Base-by-base conservation (phyloP, 2,888 invertebrate species). In the Eutolmus rufibarbis region DNA sequence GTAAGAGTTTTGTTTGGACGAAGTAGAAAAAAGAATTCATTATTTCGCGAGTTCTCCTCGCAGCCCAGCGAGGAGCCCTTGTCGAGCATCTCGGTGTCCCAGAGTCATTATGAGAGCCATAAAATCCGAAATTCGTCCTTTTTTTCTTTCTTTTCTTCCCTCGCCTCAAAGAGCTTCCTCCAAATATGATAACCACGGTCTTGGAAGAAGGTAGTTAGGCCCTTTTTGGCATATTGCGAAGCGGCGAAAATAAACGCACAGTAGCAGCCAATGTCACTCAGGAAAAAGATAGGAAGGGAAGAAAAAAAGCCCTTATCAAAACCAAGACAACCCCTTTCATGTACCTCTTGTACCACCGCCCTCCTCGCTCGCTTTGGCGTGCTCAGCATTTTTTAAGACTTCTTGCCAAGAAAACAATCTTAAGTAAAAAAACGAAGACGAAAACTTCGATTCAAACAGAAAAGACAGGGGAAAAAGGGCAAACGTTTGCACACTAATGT, bases 251-350 rank as follows among this genome's bases (percentile, higher is more conserved):
- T 23, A 14, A 37, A 74, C 86, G 51, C 23, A 86, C 51, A 78
- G 56, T 37, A 86, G 82, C 82, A 78, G n/a, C 76, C 40, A 40
- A 77, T 57, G 40, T 56, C 8, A 74, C 46, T 31, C 37, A 86
- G n/a, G 46, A 9, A 86, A 31, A 51, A 16, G 12, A 43, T 12
- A 2, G 12, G 43, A 46, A 46, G 12, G 8, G 12, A 43, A 16
- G 0, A n/a, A 46, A 46, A 12, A 46, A 46, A 23, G 7, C 51
- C 76, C n/a, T 76, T 77, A 56, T 77, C 76, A 86, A 43, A 34
- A 19, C 86, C 51, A 86, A 43, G 51, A 19, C 86, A 78, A 86
- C 86, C 86, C 86, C 86, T 86, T 86, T 86, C 86, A 43, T 86
- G 86, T 86, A 56, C n/a, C 46, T 51, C 46, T 66, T 66, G 23